Evolutionary conservation across 2,797 vertebrate genomes (phyloP).

Genomic region (Enteromius trimaculatus): DNA sequence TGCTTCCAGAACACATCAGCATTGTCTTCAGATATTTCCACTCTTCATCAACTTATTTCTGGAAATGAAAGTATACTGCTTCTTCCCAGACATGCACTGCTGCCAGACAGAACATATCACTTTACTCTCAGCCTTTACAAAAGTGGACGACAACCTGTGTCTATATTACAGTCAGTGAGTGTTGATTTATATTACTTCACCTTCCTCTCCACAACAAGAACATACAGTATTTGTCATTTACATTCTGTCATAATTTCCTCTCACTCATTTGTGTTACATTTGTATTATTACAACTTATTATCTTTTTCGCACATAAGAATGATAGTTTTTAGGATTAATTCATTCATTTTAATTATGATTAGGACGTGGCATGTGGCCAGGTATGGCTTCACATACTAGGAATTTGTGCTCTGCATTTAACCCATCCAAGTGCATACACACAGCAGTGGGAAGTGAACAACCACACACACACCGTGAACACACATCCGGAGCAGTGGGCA

Average conservation of each 20-base stretch:
- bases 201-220: neutral
- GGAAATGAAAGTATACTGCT: conserved; percentile 62
- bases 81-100: conserved; percentile 64
- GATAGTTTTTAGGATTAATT: neutral
- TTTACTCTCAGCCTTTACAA: conserved; percentile 78
- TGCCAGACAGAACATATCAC: conserved; percentile 62
- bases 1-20: conserved; percentile 49
- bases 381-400: no score
- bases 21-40: conserved; percentile 7
- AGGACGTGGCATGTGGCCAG: no score
- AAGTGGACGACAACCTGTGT: conserved; percentile 67
- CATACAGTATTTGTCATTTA: neutral
- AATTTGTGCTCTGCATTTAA: no score
- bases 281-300: neutral
- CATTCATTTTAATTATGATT: no score
- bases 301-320: neutral
- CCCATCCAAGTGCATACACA: no score
- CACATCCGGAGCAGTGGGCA: no score
- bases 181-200: neutral
- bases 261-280: neutral
- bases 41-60: conserved; percentile 33
- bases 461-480: no score
- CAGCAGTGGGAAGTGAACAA: no score
- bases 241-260: neutral
- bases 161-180: conserved; percentile 75